Percentiles rank a stretch among this genome's conserved stretches.
Conservation (phyloP, 2,113 vertebrate genomes). For the Dasyornis broadbenti region DNA sequence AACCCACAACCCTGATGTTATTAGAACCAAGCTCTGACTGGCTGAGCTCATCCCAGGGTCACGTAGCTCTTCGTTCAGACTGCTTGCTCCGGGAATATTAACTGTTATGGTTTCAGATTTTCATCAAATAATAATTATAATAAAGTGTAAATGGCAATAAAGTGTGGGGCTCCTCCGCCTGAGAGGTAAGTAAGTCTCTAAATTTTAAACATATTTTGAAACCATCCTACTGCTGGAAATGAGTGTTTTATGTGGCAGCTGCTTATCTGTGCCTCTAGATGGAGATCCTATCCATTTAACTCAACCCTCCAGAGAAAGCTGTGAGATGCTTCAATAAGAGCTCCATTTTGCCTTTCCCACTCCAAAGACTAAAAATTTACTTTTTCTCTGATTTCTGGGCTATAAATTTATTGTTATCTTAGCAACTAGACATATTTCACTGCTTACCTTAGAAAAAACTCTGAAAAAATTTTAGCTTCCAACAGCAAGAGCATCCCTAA, state of each 20-base stretch:
- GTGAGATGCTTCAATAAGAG: not conserved
- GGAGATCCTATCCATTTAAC: slow-evolving; percentile 44
- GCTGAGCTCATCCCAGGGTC: not conserved
- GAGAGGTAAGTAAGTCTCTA: not conserved
- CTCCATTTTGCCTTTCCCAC: not conserved
- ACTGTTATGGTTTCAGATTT: not conserved
- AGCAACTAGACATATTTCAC: not conserved
- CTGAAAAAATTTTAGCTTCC: not conserved
- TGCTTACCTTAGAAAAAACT: not conserved
- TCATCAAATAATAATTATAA: not conserved
- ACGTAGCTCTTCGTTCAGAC: not conserved
- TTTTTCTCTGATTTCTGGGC: not conserved
- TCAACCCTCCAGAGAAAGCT: not conserved
- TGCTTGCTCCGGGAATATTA: not conserved
- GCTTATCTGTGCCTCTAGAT: slow-evolving; percentile 45
- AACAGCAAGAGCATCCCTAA: not conserved
- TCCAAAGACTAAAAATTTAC: not conserved
- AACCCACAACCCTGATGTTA: fast-evolving
- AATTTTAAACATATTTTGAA: not conserved
- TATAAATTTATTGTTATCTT: not conserved
- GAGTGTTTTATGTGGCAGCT: not conserved
- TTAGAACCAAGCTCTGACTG: not conserved
- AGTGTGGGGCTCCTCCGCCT: not conserved
- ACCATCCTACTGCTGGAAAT: not conserved
- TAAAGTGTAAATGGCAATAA: not conserved